phyloP scores from a whole-genome alignment of 2,797 vertebrate species.

The Sebastes paucispinis region DNA sequence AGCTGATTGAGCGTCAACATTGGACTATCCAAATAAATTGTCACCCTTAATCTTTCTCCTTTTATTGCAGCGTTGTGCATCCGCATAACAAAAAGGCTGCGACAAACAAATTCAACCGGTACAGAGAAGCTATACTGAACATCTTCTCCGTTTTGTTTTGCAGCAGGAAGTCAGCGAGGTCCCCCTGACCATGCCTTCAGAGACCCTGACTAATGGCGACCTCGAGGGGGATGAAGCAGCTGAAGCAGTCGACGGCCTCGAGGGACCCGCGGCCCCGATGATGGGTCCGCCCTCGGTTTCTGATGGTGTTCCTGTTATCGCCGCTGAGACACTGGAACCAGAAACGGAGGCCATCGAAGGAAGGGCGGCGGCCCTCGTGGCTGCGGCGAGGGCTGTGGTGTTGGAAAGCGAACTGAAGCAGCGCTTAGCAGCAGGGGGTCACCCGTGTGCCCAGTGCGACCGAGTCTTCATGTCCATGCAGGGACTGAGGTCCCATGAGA shows the following conservation, averaged over 20 bases:
- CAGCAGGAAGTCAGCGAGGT: constrained; percentile 80
- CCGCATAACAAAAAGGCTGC: background rate
- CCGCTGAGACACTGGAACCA: constrained; percentile 41
- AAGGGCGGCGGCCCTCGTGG: constrained; percentile 69
- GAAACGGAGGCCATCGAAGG: constrained; percentile 29
- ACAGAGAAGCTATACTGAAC: background rate
- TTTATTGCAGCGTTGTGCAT: background rate
- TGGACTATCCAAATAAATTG: background rate
- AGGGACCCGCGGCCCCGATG: background rate
- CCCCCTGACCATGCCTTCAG: constrained; percentile 64
- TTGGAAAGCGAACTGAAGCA: constrained; percentile 84
- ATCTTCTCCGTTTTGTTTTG: constrained; percentile 36
- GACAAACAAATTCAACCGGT: background rate
- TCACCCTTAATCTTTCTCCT: background rate
- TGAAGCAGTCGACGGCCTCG: constrained; percentile 37
- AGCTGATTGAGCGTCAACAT: background rate
- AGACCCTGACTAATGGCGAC: constrained; percentile 74
- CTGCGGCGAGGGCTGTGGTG: constrained; percentile 71
- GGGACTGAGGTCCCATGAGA: constrained; percentile 97
- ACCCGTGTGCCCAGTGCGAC: constrained; percentile 95
- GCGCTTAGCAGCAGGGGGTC: constrained; percentile 87
- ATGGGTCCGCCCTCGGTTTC: constrained; percentile 33
- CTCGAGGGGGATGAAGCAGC: constrained; percentile 64
- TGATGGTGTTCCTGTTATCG: background rate
- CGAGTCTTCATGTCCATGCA: constrained; percentile 99